These are phyloP conservation scores for Prietella phreatophila DNA, from an alignment of 2,113 vertebrate species.

Conservation along the genomic window DNA sequence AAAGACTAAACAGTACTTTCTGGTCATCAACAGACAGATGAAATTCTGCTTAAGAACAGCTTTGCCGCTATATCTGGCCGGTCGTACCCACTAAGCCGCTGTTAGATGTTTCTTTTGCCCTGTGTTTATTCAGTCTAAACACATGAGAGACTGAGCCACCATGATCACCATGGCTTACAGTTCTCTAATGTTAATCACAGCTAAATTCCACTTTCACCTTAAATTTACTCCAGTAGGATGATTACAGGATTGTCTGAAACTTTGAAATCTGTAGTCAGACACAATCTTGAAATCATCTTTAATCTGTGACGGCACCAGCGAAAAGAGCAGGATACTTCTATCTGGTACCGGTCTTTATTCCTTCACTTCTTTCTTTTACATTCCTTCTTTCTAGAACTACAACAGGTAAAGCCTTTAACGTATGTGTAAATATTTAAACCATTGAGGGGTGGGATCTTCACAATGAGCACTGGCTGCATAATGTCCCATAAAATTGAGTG, in stretches of 20 bases:
- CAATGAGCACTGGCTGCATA: not conserved
- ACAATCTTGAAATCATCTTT: conserved; percentile 22
- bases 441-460: not conserved
- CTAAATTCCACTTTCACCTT: conserved; percentile 23
- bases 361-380: not conserved
- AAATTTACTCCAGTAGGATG: not conserved
- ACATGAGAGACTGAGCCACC: conserved; percentile 5
- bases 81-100: not conserved
- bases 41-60: conserved; percentile 2
- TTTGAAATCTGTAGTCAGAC: conserved; percentile 32
- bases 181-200: conserved; percentile 29
- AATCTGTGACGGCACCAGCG: conserved; percentile 33
- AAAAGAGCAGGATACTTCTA: conserved; percentile 5
- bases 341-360: not conserved
- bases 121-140: conserved; percentile 34
- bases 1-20: conserved; percentile 30
- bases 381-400: not conserved
- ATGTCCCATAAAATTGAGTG: not conserved
- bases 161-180: conserved; percentile 9
- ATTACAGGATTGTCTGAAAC: conserved; percentile 35
- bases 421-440: not conserved
- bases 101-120: conserved; percentile 29
- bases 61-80: conserved; percentile 1
- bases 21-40: conserved; percentile 5
- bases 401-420: not conserved